Evolutionary conservation across 2,113 vertebrate genomes (phyloP), one percentile per base, ranked within the genome.

Genomic region (Climacteris rufus): DNA sequence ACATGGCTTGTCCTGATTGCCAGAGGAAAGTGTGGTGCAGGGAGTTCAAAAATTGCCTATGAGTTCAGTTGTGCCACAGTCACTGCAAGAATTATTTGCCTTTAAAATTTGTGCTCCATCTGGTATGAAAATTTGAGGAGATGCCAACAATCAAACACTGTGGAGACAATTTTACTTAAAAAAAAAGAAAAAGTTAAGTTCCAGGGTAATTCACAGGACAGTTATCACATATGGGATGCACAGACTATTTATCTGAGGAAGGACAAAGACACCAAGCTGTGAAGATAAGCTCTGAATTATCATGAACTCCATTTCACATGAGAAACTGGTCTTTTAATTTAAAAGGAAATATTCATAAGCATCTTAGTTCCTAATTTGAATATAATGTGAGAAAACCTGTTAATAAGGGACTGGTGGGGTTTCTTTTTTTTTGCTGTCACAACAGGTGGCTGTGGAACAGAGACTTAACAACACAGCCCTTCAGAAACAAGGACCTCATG

Each of bases 261-360:
- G 80, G 88, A 93, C 79, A 90, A 96, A 96, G 88, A 61, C 80
- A 78, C 87, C 92, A 90, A 59, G 57, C 94, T 93, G 90, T 90
- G 93, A 82, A 89, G 90, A 84, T 95, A 93, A 97, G 69, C 88
- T 93, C 72, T 83, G 85, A 75, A 93, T 95, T 93, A 92, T 42
- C 80, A 95, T 86, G 68, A 94, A 83, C 79, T 78, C 40, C 6
- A 83, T 92, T 97, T 86, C 68, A 33, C 28, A 60, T 44, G 22
- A 78, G 56, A n/a, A 95, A 40, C 39, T 39, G 60, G 28, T 24
- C 22, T 78, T 93, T 78, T 90, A 96, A 95, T 96, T 86, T 53
- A 74, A 78, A 96, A 90, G 71, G 64, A 95, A 94, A 93, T 92
- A 94, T 94, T 93, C 82, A 89, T 90, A 95, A 95, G 31, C 22